A percentile compares a stretch with the other conserved stretches of the same genome.
These are phyloP conservation scores for Oceanodroma leucorhoa DNA, from an alignment of 2,797 vertebrate genomes.

Conservation along the genomic window DNA sequence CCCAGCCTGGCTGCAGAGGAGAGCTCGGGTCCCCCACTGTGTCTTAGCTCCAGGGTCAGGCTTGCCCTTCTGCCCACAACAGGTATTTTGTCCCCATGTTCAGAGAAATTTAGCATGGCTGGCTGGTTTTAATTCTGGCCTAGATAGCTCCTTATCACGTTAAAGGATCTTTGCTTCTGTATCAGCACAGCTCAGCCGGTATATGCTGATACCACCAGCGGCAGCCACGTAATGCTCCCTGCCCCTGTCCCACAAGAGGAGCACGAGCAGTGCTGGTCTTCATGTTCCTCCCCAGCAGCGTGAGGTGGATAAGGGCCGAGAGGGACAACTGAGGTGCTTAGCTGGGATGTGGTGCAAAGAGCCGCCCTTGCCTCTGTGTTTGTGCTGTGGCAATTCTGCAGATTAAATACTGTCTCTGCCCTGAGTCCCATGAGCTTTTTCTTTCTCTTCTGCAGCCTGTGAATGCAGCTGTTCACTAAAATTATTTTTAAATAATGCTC, in stretches of 20 bases:
- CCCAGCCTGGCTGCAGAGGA: not conserved
- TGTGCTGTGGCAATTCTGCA: not conserved
- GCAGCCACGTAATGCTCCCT: not conserved
- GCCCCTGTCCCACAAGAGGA: not conserved
- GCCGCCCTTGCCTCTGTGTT: accelerated
- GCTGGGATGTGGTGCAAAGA: not conserved
- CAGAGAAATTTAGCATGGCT: not conserved
- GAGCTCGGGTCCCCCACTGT: not conserved
- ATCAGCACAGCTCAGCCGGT: not conserved
- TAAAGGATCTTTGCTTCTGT: not conserved
- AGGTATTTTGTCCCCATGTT: not conserved
- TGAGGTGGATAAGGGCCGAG: not conserved
- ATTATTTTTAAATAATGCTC: not conserved
- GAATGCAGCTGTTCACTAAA: not conserved
- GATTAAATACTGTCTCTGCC: not conserved
- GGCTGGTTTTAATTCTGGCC: not conserved
- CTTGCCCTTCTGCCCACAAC: not conserved
- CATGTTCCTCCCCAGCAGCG: not conserved
- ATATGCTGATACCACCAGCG: not conserved
- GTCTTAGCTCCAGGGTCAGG: not conserved
- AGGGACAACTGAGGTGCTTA: not conserved
- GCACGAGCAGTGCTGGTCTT: not conserved
- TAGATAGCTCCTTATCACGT: not conserved
- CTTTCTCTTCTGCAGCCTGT: not conserved
- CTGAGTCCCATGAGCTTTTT: not conserved